phyloP scores from a whole-genome alignment of 2,888 invertebrate species.

The Cataglyphis altisquamis region DNA sequence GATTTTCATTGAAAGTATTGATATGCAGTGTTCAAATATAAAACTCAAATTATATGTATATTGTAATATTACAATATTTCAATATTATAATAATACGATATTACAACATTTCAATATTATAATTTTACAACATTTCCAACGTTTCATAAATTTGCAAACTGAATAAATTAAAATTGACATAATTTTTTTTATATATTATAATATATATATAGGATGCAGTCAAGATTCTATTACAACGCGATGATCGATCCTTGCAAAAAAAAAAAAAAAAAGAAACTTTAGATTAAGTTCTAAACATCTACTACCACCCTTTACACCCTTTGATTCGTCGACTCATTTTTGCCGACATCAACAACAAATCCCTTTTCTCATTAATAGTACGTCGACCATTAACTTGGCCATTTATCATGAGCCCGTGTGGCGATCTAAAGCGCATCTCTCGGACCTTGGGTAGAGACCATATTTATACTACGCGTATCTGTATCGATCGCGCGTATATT shows the following conservation, averaged over 20 bases:
- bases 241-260: constrained; percentile 35
- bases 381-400: constrained; percentile 64
- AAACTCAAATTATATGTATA: not conserved
- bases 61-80: too few relatives aligned
- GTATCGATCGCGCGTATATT: constrained; percentile 74
- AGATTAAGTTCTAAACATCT: constrained; percentile 26
- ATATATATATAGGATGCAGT: not conserved
- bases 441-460: constrained; percentile 40
- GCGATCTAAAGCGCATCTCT: constrained; percentile 66
- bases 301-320: constrained; percentile 25
- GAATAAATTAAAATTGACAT: not conserved
- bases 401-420: constrained; percentile 67
- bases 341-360: constrained; percentile 68
- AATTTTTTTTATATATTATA: not conserved
- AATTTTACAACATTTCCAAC: not conserved
- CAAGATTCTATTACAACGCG: not conserved
- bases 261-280: constrained; percentile 40
- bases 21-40: not conserved
- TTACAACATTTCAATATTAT: not conserved
- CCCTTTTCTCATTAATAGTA: constrained; percentile 68
- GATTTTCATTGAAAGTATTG: not conserved
- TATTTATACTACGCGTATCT: constrained; percentile 64
- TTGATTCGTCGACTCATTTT: constrained; percentile 50
- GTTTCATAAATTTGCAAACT: not conserved
- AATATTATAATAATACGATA: not conserved